Percentiles rank a stretch among this genome's conserved stretches.
Conservation (phyloP, 2,797 vertebrate genomes). For the Sylvia borin region DNA sequence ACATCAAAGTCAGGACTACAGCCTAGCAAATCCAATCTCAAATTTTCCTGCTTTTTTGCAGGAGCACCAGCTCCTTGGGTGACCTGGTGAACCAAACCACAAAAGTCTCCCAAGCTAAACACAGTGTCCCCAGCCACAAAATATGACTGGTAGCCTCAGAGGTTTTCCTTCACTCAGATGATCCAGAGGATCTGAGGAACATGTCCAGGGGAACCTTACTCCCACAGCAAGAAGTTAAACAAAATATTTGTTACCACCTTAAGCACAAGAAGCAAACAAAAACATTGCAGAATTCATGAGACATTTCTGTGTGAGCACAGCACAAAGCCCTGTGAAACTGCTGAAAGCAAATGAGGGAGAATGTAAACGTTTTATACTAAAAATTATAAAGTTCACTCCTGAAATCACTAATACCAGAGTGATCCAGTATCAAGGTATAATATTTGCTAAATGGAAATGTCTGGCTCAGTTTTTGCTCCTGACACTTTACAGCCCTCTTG, state of each 20-base stretch:
- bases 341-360: neutral
- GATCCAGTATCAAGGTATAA: neutral
- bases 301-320: neutral
- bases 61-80: neutral
- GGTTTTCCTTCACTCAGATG: neutral
- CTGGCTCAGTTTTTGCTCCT: neutral
- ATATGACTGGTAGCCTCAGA: neutral
- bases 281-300: neutral
- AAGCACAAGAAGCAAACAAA: neutral
- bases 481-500: neutral
- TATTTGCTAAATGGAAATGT: neutral
- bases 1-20: neutral
- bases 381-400: neutral
- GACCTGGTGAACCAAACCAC: neutral
- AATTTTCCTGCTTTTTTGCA: neutral
- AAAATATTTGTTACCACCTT: neutral
- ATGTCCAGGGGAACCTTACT: rapidly evolving
- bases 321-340: neutral
- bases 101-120: neutral
- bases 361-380: neutral
- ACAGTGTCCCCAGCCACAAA: neutral
- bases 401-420: neutral
- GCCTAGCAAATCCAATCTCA: neutral
- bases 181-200: neutral
- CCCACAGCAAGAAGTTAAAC: neutral